Conservation (phyloP, 2,888 invertebrate genomes). For the Cryptosula pallasiana region DNA sequence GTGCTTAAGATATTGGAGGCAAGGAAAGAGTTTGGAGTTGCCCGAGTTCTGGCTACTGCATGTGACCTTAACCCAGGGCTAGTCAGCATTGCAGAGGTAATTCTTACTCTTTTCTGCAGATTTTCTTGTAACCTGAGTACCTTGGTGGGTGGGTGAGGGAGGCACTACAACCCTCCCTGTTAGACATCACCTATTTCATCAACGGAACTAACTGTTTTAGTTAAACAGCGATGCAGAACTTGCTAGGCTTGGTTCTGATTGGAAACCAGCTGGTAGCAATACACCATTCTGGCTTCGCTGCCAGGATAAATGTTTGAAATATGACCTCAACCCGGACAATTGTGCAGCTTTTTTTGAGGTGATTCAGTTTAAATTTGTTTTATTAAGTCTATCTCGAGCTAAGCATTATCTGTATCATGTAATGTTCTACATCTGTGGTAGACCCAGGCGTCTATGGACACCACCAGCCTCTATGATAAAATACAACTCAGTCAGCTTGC, state of each 20-base stretch:
- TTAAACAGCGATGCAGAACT: background rate
- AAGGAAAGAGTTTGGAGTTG: background rate
- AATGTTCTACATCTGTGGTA: too few species aligned
- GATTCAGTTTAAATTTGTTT: background rate
- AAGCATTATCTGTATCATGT: too few species aligned
- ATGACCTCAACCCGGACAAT: background rate
- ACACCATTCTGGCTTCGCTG: background rate
- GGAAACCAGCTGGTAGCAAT: background rate
- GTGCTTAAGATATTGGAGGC: background rate
- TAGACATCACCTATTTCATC: too few species aligned
- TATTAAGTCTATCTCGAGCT: background rate
- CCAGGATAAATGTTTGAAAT: background rate
- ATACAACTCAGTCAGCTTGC: background rate
- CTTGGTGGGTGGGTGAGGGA: too few species aligned
- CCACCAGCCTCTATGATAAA: background rate
- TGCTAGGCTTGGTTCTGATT: background rate
- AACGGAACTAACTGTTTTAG: too few species aligned
- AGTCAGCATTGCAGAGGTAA: slow-evolving; percentile 5
- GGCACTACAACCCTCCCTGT: too few species aligned
- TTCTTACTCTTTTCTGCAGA: too few species aligned
- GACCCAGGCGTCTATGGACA: background rate
- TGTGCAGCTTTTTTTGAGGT: slow-evolving; percentile 14
- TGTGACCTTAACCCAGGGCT: background rate
- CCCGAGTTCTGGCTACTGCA: background rate
- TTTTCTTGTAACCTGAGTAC: too few species aligned